phyloP scores from a whole-genome alignment of 1,140 invertebrate species.

The Bombus huntii region DNA sequence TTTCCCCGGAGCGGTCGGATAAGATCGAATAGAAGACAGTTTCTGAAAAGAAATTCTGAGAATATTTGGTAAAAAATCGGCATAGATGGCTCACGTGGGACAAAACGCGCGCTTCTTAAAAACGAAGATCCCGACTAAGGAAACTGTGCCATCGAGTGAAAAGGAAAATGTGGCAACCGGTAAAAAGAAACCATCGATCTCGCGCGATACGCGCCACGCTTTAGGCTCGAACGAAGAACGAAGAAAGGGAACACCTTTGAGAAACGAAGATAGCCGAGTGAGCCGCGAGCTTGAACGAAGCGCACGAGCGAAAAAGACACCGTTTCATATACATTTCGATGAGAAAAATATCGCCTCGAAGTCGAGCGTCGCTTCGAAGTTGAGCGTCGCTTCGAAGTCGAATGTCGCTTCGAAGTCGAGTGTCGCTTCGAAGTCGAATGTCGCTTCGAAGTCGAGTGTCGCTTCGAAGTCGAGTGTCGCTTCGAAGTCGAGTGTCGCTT shows the following conservation, averaged over 20 bases:
- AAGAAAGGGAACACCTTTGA: background rate
- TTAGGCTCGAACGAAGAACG: background rate
- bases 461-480: no score
- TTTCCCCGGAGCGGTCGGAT: background rate
- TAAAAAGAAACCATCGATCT: no score
- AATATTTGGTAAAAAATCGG: background rate
- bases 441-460: no score
- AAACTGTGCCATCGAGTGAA: background rate
- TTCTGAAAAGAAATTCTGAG: background rate
- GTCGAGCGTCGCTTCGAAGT: no score
- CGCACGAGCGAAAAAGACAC: background rate
- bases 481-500: no score
- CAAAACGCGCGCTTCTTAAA: no score
- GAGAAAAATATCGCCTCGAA: background rate
- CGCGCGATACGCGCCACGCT: no score
- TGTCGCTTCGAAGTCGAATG: no score
- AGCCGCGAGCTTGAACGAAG: background rate
- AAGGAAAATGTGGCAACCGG: background rate
- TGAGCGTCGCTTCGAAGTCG: rapidly evolving
- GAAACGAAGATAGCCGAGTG: background rate
- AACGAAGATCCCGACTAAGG: rapidly evolving
- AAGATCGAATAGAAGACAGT: background rate
- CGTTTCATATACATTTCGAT: conserved; percentile 38
- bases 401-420: no score
- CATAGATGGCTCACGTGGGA: background rate